Percentiles rank a stretch among this genome's conserved stretches.
phyloP scores from a whole-genome alignment of 2,797 vertebrate species.

The Pseudopleuronectes americanus region DNA sequence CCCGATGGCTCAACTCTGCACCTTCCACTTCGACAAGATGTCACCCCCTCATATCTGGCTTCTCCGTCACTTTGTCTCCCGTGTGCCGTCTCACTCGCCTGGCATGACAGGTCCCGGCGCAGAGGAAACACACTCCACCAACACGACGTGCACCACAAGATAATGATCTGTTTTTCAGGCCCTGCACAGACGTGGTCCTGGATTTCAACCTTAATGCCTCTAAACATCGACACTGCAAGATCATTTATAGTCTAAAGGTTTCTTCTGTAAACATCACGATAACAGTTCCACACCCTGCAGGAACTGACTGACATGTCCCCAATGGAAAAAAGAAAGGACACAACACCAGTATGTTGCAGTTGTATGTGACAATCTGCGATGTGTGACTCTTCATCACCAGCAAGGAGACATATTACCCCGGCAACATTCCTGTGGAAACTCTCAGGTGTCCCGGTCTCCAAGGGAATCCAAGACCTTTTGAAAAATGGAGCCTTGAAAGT shows the following conservation, averaged over 20 bases:
- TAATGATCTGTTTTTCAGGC: slow-evolving; percentile 17
- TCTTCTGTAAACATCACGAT: no score
- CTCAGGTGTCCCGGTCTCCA: slow-evolving; percentile 63
- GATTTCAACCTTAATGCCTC: neutral
- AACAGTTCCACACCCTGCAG: no score
- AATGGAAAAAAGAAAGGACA: slow-evolving; percentile 17
- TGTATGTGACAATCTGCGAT: slow-evolving; percentile 39
- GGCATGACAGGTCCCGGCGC: neutral
- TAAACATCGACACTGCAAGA: no score
- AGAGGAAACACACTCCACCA: slow-evolving; percentile 19
- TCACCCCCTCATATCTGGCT: slow-evolving; percentile 38
- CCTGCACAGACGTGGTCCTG: neutral
- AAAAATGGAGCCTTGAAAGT: slow-evolving; percentile 66
- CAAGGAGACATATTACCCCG: slow-evolving; percentile 46
- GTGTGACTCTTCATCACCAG: slow-evolving; percentile 54
- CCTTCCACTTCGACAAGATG: slow-evolving; percentile 35
- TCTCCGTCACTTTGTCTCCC: slow-evolving; percentile 43
- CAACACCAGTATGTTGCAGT: slow-evolving; percentile 34
- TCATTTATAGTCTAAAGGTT: no score
- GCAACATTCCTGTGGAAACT: slow-evolving; percentile 50
- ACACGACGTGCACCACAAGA: slow-evolving; percentile 20
- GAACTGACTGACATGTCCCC: slow-evolving; percentile 36
- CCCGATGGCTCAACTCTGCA: slow-evolving; percentile 23
- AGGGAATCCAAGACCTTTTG: slow-evolving; percentile 62
- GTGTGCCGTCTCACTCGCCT: slow-evolving; percentile 16